Percentiles rank a stretch among this genome's conserved stretches.
Evolutionary conservation across 2,113 vertebrate genomes (phyloP).

Genomic region (Antigone vipio): DNA sequence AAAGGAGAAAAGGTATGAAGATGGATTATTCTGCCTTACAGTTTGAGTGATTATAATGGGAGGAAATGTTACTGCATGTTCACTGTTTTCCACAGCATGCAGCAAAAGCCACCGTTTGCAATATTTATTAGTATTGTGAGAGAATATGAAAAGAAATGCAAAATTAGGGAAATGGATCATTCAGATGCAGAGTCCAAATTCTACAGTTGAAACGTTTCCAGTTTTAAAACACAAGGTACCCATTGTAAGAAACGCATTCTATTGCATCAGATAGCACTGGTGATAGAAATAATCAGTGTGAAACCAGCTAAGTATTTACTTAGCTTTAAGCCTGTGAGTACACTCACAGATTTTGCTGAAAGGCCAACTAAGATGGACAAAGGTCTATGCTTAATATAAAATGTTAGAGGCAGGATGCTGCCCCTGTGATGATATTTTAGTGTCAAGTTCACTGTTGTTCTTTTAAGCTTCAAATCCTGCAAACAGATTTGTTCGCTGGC

Average conservation of each 20-base stretch:
- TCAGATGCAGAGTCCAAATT: background rate
- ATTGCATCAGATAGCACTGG: background rate
- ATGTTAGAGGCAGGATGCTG: background rate
- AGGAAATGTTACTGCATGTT: background rate
- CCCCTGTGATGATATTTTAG: background rate
- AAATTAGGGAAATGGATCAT: background rate
- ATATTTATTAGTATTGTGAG: background rate
- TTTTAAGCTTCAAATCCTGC: background rate
- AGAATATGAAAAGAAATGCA: background rate
- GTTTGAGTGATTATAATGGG: background rate
- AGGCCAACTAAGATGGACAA: background rate
- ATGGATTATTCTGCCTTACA: background rate
- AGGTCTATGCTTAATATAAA: background rate
- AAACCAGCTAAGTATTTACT: background rate
- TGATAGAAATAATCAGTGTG: background rate
- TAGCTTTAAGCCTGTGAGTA: background rate
- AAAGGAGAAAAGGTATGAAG: conserved; percentile 94
- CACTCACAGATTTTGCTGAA: background rate
- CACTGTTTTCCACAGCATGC: background rate
- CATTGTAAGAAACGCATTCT: background rate
- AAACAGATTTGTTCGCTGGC: background rate
- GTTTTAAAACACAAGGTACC: background rate
- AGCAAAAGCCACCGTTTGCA: background rate
- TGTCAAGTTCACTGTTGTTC: background rate
- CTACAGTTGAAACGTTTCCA: background rate